Evolutionary conservation across 2,797 vertebrate species (phyloP).

Genomic region (Rallus crepitans): DNA sequence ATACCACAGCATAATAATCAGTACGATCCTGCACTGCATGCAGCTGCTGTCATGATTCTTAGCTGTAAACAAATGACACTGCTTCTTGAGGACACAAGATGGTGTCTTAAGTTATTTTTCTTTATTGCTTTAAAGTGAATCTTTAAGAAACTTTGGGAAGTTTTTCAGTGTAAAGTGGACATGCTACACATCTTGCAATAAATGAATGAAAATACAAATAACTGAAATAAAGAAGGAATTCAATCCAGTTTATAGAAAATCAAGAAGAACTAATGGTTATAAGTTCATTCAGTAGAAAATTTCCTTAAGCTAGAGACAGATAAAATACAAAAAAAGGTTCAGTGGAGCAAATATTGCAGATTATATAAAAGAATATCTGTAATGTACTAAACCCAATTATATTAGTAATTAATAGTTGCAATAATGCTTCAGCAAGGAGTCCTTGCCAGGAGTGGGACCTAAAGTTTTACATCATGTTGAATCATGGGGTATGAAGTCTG

Average conservation of each 20-base stretch:
- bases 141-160: background rate
- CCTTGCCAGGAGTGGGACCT: background rate
- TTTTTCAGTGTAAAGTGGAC: background rate
- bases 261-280: background rate
- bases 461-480: background rate
- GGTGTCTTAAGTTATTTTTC: conserved; percentile 17
- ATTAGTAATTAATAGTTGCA: background rate
- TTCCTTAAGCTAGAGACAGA: background rate
- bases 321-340: background rate
- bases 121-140: background rate
- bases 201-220: background rate
- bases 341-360: background rate
- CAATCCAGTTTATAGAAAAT: background rate
- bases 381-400: background rate
- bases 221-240: background rate
- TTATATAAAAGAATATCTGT: background rate
- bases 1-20: conserved; percentile 2
- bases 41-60: conserved; percentile 46
- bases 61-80: conserved; percentile 36
- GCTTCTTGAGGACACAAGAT: conserved; percentile 45
- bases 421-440: background rate
- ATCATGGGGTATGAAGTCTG: rapidly evolving
- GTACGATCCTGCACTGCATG: background rate
- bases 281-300: background rate
- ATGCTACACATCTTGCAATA: background rate